phyloP scores from a whole-genome alignment of 2,113 vertebrate species.

The Thermophis baileyi region DNA sequence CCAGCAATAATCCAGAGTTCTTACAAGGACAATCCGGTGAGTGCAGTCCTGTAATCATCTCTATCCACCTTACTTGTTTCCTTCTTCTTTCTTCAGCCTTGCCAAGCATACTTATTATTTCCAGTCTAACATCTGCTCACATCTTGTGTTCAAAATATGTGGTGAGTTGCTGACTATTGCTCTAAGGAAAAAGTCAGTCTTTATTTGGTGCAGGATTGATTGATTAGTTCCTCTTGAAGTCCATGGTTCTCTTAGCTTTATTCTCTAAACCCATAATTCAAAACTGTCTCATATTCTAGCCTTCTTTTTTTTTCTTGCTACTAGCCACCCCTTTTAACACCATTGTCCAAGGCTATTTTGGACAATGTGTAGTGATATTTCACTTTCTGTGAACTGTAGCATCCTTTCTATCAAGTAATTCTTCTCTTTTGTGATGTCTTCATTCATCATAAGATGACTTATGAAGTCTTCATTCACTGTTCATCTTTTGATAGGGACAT shows the following conservation, averaged over 20 bases:
- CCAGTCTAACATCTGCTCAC: background rate
- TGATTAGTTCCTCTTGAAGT: background rate
- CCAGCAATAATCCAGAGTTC: background rate
- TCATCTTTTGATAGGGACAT: background rate
- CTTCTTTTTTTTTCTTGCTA: background rate
- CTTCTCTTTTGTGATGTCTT: background rate
- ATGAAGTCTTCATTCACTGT: background rate
- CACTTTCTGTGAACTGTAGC: background rate
- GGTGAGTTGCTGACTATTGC: background rate
- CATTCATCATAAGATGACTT: background rate
- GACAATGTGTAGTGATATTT: background rate
- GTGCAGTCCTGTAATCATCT: background rate
- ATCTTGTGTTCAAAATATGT: background rate
- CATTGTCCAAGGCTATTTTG: background rate
- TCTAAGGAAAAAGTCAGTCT: background rate
- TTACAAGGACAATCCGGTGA: background rate
- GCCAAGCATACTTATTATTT: background rate
- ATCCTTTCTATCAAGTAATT: background rate
- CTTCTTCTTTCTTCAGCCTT: background rate
- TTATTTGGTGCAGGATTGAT: background rate
- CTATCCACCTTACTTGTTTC: background rate
- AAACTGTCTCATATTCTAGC: background rate
- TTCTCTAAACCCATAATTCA: background rate
- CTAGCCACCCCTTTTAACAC: background rate
- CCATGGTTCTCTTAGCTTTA: background rate